A percentile compares a stretch with the other conserved stretches of the same genome.
phyloP scores from a whole-genome alignment of 2,888 invertebrate genomes.

The Drosophila macrospina region DNA sequence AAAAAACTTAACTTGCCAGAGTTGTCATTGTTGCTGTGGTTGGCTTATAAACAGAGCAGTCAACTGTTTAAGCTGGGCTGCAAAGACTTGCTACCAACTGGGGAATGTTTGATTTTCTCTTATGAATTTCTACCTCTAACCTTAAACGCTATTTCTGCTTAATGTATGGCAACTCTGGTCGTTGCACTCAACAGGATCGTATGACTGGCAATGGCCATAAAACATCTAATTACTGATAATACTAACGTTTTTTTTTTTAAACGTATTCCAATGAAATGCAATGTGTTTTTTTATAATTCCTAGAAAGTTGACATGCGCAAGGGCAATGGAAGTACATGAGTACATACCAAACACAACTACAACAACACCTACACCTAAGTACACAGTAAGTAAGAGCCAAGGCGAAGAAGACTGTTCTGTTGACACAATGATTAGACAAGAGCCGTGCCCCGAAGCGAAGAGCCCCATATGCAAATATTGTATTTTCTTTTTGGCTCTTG shows the following conservation, averaged over 20 bases:
- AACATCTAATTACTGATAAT: constrained; percentile 13
- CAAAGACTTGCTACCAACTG: too few relatives aligned
- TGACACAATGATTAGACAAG: constrained; percentile 76
- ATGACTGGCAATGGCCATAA: not conserved
- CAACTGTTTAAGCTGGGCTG: too few relatives aligned
- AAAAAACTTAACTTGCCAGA: constrained; percentile 11
- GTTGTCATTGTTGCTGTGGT: not conserved
- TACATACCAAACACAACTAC: not conserved
- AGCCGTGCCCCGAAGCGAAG: constrained; percentile 42
- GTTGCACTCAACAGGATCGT: not conserved
- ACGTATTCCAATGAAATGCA: constrained; percentile 40
- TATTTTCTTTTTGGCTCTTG: constrained; percentile 43
- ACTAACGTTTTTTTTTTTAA: not conserved
- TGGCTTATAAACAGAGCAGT: not conserved
- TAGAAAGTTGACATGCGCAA: constrained; percentile 49
- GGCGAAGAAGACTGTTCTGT: constrained; percentile 35
- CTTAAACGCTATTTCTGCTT: not conserved
- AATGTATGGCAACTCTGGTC: not conserved
- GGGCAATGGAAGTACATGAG: constrained; percentile 27
- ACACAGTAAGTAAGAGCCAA: constrained; percentile 43
- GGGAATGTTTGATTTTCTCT: not conserved
- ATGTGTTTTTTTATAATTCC: constrained; percentile 41
- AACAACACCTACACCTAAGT: constrained; percentile 64
- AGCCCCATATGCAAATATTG: constrained; percentile 65
- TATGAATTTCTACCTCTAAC: not conserved